Evolutionary conservation across 1,140 invertebrate species (phyloP).

Genomic region (Pygmarrhopalites habei): DNA sequence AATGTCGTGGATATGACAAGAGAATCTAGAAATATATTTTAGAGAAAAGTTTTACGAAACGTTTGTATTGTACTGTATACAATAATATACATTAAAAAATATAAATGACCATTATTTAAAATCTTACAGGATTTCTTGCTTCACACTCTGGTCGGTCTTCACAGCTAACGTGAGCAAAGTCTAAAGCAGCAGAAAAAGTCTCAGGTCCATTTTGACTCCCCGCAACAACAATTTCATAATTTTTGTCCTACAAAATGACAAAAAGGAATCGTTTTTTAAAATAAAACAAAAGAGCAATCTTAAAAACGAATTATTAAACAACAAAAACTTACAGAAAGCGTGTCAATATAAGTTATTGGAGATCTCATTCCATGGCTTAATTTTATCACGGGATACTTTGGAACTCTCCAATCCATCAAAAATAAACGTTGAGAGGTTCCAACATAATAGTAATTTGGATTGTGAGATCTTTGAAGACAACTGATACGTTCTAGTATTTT

Average conservation of each 20-base stretch:
- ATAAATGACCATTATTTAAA: too few relatives aligned
- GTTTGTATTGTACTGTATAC: too few relatives aligned
- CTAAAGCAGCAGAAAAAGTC: conserved; percentile 16
- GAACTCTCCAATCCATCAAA: conserved; percentile 34
- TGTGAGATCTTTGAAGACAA: conserved; percentile 17
- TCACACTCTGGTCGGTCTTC: conserved; percentile 20
- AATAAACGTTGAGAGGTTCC: conserved; percentile 26
- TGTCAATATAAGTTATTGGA: conserved; percentile 20
- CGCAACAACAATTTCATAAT: conserved; percentile 31
- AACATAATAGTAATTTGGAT: conserved; percentile 28
- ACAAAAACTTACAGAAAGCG: conserved; percentile 9
- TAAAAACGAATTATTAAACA: conserved; percentile 1
- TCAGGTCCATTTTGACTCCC: conserved; percentile 20
- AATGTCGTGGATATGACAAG: conserved; percentile 26
- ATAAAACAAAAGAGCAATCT: not conserved
- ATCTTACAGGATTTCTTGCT: conserved; percentile 31
- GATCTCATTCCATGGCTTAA: conserved; percentile 33
- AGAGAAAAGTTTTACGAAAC: too few relatives aligned
- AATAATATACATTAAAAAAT: too few relatives aligned
- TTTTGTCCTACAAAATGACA: conserved; percentile 20
- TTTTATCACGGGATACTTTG: conserved; percentile 27
- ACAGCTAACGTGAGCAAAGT: conserved; percentile 28
- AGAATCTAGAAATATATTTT: too few relatives aligned
- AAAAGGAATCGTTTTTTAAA: not conserved
- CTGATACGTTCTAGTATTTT: conserved; percentile 17